Evolutionary conservation across 1,140 invertebrate genomes (phyloP).

Genomic region (Drosophila tropicalis): DNA sequence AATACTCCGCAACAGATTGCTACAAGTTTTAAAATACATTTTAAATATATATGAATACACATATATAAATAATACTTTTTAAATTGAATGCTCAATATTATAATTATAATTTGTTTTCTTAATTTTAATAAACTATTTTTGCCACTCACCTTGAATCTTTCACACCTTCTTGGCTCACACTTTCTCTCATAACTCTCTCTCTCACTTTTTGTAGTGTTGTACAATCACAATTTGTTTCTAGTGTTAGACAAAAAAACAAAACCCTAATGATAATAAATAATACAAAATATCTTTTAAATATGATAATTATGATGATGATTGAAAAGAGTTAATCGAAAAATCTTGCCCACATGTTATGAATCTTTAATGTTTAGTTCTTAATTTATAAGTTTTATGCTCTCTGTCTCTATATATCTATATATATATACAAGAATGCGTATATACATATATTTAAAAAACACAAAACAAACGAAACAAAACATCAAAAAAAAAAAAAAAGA

Average conservation of each 20-base stretch:
- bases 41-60: background rate
- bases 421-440: conserved; percentile 47
- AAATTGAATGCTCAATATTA: conserved; percentile 66
- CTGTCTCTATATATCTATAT: conserved; percentile 42
- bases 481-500: conserved; percentile 4
- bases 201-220: conserved; percentile 56
- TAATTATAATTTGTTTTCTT: conserved; percentile 74
- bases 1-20: conserved; percentile 72
- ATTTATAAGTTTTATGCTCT: conserved; percentile 75
- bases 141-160: conserved; percentile 5
- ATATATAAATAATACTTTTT: conserved; percentile 12
- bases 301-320: conserved; percentile 31
- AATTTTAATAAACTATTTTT: conserved; percentile 30
- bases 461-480: background rate
- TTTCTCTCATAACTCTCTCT: conserved; percentile 24
- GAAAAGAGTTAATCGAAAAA: conserved; percentile 68
- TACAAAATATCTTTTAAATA: conserved; percentile 53
- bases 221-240: conserved; percentile 80
- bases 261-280: conserved; percentile 45
- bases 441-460: conserved; percentile 41
- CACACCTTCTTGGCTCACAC: background rate
- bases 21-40: conserved; percentile 39
- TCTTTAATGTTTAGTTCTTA: conserved; percentile 69
- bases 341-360: conserved; percentile 80
- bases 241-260: conserved; percentile 49